Conservation (phyloP, 2,888 invertebrate species). For the Corbicula japonica region DNA sequence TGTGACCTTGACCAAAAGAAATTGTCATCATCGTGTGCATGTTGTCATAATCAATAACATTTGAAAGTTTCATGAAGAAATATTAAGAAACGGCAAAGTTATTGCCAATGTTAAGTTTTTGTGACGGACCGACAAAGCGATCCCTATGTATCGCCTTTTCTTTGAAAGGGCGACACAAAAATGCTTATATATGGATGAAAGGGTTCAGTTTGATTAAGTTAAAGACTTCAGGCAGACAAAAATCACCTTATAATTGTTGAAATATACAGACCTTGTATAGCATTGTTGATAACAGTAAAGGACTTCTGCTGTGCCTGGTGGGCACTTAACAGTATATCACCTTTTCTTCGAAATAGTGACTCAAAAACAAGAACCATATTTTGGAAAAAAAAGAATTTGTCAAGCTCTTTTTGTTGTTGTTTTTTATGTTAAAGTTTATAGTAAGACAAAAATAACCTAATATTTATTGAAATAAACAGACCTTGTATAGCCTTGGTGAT, state of each 20-base stretch:
- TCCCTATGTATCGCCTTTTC: too few species aligned
- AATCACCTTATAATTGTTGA: neutral
- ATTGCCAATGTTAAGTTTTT: too few species aligned
- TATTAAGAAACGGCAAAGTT: too few species aligned
- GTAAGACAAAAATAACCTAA: neutral
- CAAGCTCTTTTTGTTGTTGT: neutral
- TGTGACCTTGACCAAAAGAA: too few species aligned
- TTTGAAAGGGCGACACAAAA: too few species aligned
- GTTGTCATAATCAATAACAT: too few species aligned
- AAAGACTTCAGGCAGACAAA: neutral
- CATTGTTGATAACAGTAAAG: slow-evolving; percentile 47
- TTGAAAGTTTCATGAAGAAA: too few species aligned
- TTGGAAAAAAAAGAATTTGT: neutral
- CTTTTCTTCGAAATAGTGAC: neutral
- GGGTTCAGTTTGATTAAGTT: too few species aligned
- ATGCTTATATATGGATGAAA: too few species aligned
- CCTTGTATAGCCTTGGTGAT: slow-evolving; percentile 60
- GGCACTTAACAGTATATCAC: slow-evolving; percentile 93
- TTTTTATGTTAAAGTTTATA: neutral
- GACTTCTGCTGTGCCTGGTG: slow-evolving; percentile 90
- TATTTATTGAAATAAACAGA: slow-evolving; percentile 9
- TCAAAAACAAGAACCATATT: neutral
- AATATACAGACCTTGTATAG: slow-evolving; percentile 43
- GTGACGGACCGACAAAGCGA: too few species aligned
- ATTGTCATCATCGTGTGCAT: too few species aligned